Evolutionary conservation across 2,888 invertebrate genomes (phyloP).

Genomic region (Ochropleura leucogaster): DNA sequence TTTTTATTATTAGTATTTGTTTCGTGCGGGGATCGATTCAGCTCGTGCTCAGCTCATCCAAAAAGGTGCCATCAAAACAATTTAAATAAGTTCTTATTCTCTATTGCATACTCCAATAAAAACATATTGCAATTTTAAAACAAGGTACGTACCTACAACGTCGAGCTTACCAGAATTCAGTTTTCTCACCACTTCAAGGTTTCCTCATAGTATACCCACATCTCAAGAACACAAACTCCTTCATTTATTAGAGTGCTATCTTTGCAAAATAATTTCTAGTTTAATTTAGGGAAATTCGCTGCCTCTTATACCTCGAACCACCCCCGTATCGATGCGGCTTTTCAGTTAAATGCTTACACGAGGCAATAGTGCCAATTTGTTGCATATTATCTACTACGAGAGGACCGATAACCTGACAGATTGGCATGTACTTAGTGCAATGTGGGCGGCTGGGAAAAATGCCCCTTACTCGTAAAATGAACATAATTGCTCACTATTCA

Average conservation of each 20-base stretch:
- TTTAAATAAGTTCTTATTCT: too few relatives aligned
- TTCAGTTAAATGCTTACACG: slow-evolving; percentile 81
- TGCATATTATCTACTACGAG: slow-evolving; percentile 80
- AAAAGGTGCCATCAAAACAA: too few relatives aligned
- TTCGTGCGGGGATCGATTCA: too few relatives aligned
- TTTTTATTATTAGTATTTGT: too few relatives aligned
- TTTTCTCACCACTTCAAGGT: not conserved
- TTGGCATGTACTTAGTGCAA: slow-evolving; percentile 78
- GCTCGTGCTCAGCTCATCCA: too few relatives aligned
- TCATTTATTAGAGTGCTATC: too few relatives aligned
- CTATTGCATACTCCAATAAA: too few relatives aligned
- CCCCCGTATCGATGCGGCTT: slow-evolving; percentile 77
- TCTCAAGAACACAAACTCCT: not conserved
- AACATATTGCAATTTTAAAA: too few relatives aligned
- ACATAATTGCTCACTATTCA: slow-evolving; percentile 68
- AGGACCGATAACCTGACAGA: slow-evolving; percentile 80
- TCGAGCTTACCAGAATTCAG: too few relatives aligned
- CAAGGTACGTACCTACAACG: too few relatives aligned
- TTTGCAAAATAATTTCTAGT: not conserved
- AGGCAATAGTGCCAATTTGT: slow-evolving; percentile 87
- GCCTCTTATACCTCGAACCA: slow-evolving; percentile 42
- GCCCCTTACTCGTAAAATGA: slow-evolving; percentile 57
- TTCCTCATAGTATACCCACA: not conserved
- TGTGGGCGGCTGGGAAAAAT: slow-evolving; percentile 74
- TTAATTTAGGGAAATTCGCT: slow-evolving; percentile 8